Base-by-base conservation (phyloP, 2,113 vertebrate genomes). In the Nannobrachium achirus region DNA sequence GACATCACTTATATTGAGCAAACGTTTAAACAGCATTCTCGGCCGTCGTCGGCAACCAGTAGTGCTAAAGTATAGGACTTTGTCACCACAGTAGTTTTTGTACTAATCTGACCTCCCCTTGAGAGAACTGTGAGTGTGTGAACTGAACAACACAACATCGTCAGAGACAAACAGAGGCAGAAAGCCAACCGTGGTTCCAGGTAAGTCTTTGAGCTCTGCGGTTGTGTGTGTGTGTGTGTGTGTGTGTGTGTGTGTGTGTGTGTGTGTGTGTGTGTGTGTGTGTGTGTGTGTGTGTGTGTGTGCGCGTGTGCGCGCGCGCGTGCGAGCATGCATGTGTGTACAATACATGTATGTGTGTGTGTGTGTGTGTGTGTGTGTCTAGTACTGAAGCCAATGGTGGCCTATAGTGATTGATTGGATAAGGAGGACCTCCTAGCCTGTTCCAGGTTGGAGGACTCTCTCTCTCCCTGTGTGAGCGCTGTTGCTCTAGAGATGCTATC, bases 401-500 rank as follows among this genome's bases (percentile, higher is more conserved):
- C 81, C 55, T 71, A 51, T 5, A 33, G 42, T 80, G 76, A 85
- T 69, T 78, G 69, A 88, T 83, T 55, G 75, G 39, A 72, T 10
- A 63, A 79, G 66, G n/a, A 58, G 65, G 79, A 86, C 73, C 78
- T 81, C 73, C 73, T 4, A 69, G 76, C 19, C 63, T 48, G 63
- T 5, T 3, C 48, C 25, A 33, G 25, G 25, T 33, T 33, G 25
- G 25, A 33, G 25, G 25, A 33, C 67, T 1, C 49, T 55, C 46
- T 19, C 65, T 50, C 41, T 55, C 67, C 53, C 61, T 65, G 63
- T 71, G 67, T 63, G 69, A 33, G 25, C 25, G 25, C 58, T 86
- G 86, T 91, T 91, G 78, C 69, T 89, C 67, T 86, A 87, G 60
- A 81, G 90, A 92, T 92, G 79, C 63, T 90, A 92, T 92, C 91